These are phyloP conservation scores for Chiridota heheva DNA, from an alignment of 35 echinoderm and acorn worm genomes.

Conservation along the genomic window DNA sequence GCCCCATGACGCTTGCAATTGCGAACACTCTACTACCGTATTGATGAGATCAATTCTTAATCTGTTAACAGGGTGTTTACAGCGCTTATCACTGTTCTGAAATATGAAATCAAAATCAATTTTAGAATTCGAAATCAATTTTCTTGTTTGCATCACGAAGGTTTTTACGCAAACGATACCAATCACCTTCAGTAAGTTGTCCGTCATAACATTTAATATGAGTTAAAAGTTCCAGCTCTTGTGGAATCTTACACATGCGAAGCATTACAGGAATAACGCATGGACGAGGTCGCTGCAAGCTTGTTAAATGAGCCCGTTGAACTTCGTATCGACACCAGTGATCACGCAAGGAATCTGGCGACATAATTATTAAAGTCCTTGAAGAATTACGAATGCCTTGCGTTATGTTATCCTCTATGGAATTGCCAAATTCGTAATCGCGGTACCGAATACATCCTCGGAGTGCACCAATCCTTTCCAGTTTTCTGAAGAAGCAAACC, in stretches of 20 bases:
- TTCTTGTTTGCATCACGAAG: no score
- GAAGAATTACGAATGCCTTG: constrained; percentile 60
- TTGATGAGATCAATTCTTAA: no score
- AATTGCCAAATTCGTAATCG: constrained; percentile 73
- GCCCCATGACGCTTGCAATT: no score
- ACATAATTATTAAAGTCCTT: constrained; percentile 65
- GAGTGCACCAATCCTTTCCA: constrained; percentile 68
- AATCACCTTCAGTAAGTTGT: constrained; percentile 70
- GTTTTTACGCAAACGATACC: constrained; percentile 62
- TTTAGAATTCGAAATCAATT: no score
- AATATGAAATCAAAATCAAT: no score
- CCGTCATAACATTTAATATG: constrained; percentile 70
- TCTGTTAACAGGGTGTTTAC: no score
- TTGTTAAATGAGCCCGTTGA: constrained; percentile 48
- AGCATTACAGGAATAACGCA: constrained; percentile 77
- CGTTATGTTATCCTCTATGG: constrained; percentile 67
- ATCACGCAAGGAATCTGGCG: constrained; percentile 60
- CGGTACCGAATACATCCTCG: constrained; percentile 70
- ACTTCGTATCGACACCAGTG: constrained; percentile 91
- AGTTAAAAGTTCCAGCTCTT: constrained; percentile 69
- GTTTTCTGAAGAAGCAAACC: constrained; percentile 65
- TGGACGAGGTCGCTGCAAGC: constrained; percentile 33
- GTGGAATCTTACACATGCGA: constrained; percentile 58
- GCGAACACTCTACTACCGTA: no score
- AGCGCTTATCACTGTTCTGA: no score